Percentiles rank a stretch among this genome's conserved stretches.
These are phyloP conservation scores for Danio albolineatus DNA, from an alignment of 2,797 vertebrate genomes.

Conservation along the genomic window DNA sequence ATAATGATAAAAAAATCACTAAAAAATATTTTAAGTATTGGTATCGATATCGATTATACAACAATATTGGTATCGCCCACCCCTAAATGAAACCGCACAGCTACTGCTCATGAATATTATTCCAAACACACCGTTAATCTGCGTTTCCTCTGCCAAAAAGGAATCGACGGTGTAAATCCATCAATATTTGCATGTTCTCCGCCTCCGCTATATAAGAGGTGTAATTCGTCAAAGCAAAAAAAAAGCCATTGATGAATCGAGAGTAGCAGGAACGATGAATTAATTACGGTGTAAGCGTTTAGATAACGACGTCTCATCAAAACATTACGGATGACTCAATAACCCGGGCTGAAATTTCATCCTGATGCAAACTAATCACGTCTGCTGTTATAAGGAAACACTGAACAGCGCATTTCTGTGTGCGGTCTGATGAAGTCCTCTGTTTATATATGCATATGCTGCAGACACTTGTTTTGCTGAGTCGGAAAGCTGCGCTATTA, in stretches of 20 bases:
- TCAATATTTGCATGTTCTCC: conserved; percentile 56
- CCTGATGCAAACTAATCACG: conserved; percentile 66
- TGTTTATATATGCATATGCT: conserved; percentile 57
- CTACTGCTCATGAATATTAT: no score
- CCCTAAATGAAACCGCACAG: no score
- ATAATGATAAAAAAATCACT: no score
- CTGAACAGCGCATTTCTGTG: conserved; percentile 48
- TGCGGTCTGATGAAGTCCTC: conserved; percentile 45
- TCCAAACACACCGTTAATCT: no score
- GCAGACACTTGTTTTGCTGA: conserved; percentile 50
- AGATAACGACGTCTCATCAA: conserved; percentile 68
- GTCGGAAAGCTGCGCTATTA: conserved; percentile 11
- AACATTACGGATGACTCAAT: conserved; percentile 77
- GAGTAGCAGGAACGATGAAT: conserved; percentile 64
- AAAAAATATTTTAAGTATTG: no score
- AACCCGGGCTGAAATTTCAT: conserved; percentile 60
- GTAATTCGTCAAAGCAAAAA: conserved; percentile 58
- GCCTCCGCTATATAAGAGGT: conserved; percentile 54
- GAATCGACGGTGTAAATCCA: conserved; percentile 60
- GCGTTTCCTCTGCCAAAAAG: no score
- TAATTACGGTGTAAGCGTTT: conserved; percentile 69
- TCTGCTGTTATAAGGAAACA: conserved; percentile 58
- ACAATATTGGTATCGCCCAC: no score
- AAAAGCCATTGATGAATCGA: conserved; percentile 68
- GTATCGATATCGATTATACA: no score